Evolutionary conservation across 2,888 invertebrate genomes (phyloP), one percentile per base, ranked within the genome.

Genomic region (Lasius fuliginosus): DNA sequence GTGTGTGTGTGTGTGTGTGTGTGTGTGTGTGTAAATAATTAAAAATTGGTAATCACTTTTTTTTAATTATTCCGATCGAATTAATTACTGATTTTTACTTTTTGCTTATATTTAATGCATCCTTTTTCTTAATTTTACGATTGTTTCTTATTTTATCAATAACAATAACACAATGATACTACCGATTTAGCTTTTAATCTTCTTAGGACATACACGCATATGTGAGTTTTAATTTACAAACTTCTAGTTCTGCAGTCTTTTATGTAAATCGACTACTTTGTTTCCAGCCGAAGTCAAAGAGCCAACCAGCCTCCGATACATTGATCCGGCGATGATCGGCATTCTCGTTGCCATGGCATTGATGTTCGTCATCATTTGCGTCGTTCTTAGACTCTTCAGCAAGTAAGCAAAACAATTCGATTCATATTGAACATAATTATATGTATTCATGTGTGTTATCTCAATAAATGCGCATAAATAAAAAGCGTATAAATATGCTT

Each of bases 351-450:
- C 97, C 82, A 98, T 98, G 97, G 98, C 97, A 88, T 96, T 98
- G 90, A 99, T 98, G 98, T 98, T 98, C 95, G 96, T 98, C 95
- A 98, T 98, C 95, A 98, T 99, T 93, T 98, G 98, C 95, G 98
- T 98, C 91, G 98, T 98, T 71, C 96, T 99, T 86, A 97, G 98
- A 93, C 96, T 98, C 91, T 99, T 99, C 95, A 98, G 98, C 97
- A 98, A 97, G 98, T 98, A 96, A 96, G 96, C 96, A n/a, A 33
- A 60, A 27, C 23, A 53, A 15, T 30, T 56, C 8, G 23, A 64
- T 33, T 40, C 3, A 6, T 42, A 18, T 74, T 60, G 30, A 1
- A 74, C 27, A 27, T 42, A 73, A 27, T 58, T 9, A 1, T 3
- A 3, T 8, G n/a, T 15, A 60, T 73, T 33, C n/a, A 0, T 64